Percentiles rank a stretch among this genome's conserved stretches.
Evolutionary conservation across 2,113 vertebrate genomes (phyloP).

Genomic region (Herpetotheres cachinnans): DNA sequence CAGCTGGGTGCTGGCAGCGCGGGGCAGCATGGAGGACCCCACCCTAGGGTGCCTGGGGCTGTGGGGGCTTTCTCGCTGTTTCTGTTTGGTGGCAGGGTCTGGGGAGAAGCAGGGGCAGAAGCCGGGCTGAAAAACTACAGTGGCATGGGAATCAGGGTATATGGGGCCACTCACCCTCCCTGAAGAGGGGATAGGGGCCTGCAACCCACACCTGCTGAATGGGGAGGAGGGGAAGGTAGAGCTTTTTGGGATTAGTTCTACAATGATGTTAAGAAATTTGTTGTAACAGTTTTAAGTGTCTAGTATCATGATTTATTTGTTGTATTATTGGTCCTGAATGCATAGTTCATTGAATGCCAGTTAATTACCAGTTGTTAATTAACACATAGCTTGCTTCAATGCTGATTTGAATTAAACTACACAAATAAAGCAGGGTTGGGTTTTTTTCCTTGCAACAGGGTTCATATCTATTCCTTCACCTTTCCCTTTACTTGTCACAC

Average conservation of each 20-base stretch:
- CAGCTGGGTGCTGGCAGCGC: not conserved
- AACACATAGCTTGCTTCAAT: not conserved
- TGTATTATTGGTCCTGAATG: not conserved
- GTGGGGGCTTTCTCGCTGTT: not conserved
- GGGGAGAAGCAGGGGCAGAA: not conserved
- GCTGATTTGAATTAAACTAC: not conserved
- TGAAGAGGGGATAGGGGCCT: not conserved
- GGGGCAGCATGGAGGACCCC: not conserved
- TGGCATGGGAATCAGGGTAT: fast-evolving
- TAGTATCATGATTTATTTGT: not conserved
- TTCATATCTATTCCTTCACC: not conserved
- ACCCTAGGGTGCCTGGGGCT: not conserved
- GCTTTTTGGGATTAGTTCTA: not conserved
- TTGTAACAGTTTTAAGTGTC: not conserved
- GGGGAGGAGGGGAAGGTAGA: fast-evolving
- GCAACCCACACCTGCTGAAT: fast-evolving
- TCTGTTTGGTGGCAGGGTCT: not conserved
- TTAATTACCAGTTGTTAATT: not conserved
- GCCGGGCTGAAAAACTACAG: not conserved
- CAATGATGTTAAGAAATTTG: not conserved
- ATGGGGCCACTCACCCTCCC: not conserved
- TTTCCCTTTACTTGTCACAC: not conserved
- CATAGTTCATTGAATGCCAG: not conserved
- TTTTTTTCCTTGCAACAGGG: not conserved
- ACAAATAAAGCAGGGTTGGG: not conserved